These are phyloP conservation scores for Leptopilina clavipes DNA, from an alignment of 1,140 invertebrate genomes.

Conservation along the genomic window DNA sequence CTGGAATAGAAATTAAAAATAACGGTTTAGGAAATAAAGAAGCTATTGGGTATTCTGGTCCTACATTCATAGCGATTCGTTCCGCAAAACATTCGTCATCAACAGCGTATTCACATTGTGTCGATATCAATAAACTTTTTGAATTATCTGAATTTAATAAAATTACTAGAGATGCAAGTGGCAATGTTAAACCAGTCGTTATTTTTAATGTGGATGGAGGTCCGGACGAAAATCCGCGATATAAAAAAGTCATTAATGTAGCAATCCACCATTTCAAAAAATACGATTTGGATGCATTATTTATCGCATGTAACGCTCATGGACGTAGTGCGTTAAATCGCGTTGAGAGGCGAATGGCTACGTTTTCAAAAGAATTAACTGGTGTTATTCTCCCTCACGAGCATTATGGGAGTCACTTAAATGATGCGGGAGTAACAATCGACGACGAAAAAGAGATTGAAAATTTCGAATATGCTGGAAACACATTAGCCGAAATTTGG, in stretches of 20 bases:
- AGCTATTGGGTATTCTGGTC: background rate
- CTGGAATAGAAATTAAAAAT: background rate
- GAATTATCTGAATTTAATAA: background rate
- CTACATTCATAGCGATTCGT: background rate
- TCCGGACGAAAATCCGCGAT: background rate
- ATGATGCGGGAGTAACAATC: conserved; percentile 61
- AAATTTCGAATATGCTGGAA: conserved; percentile 63
- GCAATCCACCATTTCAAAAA: background rate
- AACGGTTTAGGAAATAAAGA: conserved; percentile 15
- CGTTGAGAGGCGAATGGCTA: conserved; percentile 61
- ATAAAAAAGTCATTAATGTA: background rate
- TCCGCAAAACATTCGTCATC: conserved; percentile 1
- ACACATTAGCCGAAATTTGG: conserved; percentile 61
- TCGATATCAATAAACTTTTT: background rate
- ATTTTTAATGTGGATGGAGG: conserved; percentile 3
- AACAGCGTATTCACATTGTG: background rate
- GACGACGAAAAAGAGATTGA: conserved; percentile 62
- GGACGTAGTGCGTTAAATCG: conserved; percentile 60
- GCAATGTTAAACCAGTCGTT: background rate
- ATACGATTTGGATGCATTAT: conserved; percentile 63
- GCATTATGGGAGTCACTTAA: conserved; percentile 60
- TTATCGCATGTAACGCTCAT: conserved; percentile 70
- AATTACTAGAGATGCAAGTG: background rate
- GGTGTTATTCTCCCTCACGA: conserved; percentile 60
- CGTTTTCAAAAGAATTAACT: conserved; percentile 57